Percentiles rank a stretch among this genome's conserved stretches.
phyloP scores from a whole-genome alignment of 2,797 vertebrate genomes.

The Anguilla megastoma region DNA sequence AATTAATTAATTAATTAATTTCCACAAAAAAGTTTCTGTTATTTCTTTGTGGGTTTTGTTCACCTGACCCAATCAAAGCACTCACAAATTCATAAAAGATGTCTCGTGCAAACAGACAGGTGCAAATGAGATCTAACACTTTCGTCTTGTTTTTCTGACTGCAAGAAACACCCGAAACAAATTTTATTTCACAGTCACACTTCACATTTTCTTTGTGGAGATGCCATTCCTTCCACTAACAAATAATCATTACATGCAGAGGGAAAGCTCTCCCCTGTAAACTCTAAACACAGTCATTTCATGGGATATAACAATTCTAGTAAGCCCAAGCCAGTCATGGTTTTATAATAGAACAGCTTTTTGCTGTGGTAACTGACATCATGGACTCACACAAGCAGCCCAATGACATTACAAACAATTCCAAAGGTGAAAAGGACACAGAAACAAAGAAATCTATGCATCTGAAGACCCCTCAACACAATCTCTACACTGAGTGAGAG shows the following conservation, averaged over 20 bases:
- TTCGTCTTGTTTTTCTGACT: background rate
- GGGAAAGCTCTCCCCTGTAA: background rate
- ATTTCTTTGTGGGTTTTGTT: background rate
- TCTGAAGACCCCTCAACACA: background rate
- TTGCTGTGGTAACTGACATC: background rate
- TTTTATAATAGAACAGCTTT: background rate
- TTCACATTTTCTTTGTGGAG: background rate
- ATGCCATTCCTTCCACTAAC: background rate
- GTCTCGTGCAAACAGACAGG: background rate
- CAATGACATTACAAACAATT: background rate
- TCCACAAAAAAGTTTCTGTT: background rate
- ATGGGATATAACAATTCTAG: background rate
- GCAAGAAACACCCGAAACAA: background rate
- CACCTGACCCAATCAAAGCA: too few relatives aligned
- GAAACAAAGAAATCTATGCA: background rate
- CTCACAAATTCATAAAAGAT: background rate
- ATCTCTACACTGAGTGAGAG: background rate
- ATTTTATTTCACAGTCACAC: background rate
- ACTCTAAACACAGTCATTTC: background rate
- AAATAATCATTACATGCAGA: background rate
- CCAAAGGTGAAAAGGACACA: background rate
- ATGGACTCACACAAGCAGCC: background rate
- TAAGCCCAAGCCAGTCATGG: background rate
- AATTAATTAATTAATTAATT: background rate
- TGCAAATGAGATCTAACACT: slow-evolving; percentile 9